Evolutionary conservation across 2,113 vertebrate species (phyloP), one percentile per base, ranked within the genome.

Genomic region (Aix galericulata): DNA sequence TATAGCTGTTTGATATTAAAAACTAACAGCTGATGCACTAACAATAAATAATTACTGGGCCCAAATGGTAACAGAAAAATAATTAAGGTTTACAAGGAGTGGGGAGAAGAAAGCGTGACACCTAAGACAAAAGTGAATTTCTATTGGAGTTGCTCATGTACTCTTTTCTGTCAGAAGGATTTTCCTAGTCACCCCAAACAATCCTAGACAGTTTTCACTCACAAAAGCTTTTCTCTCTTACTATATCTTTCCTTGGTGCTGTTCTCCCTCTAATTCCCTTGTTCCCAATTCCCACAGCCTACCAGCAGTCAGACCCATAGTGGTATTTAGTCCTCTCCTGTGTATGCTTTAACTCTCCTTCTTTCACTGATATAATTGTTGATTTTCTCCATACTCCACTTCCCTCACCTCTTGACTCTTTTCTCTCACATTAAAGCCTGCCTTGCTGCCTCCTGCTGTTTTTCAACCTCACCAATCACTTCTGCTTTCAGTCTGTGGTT

Each of bases 171-270:
- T 82, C 64, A 53, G 59, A 36, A 74, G 18, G 34, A 80, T 46
- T 80, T 25, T 74, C 55, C 59, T 31, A 50, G 38, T 74, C 40
- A 44, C 32, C 77, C 40, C 42, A 83, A 83, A 60, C 76, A 81
- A 64, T 77, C 20, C 38, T 81, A 44, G 16, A 80, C 4, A 58
- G 67, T 71, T 88, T 29, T 82, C 34, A 31, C 44, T 85, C 44
- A 91, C 64, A 92, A 92, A 86, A 86, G 84, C 12, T 94, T 91
- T 92, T 84, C 36, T 82, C 27, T 86, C 55, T 81, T 86, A 52
- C 44, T 81, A 1, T 62, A 77, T 77, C 67, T 59, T 62, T 78
- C 34, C 31, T 40, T 76, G 91, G 73, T 84, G 32, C 77, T 63
- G 18, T 62, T 89, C 40, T 77, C 76, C 52, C 11, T 71, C 36